phyloP scores from a whole-genome alignment of 2,888 invertebrate genomes.

The Acleris sparsana region DNA sequence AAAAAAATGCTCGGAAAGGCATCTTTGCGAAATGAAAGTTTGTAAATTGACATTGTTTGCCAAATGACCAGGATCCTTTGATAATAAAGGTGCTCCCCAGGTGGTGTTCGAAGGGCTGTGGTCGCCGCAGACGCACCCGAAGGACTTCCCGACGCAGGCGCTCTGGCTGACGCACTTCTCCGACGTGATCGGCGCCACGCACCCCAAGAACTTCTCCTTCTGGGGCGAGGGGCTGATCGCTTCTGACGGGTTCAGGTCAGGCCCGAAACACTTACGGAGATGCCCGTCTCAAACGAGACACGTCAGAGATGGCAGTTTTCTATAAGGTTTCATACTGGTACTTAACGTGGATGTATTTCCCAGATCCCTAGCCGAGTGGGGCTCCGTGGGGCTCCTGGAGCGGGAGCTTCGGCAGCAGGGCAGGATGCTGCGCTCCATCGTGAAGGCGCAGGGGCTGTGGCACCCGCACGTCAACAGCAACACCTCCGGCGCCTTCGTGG shows the following conservation, averaged over 20 bases:
- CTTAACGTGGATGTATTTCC: no score
- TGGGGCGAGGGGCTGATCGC: constrained; percentile 96
- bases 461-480: constrained; percentile 94
- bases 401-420: constrained; percentile 94
- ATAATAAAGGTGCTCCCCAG: constrained; percentile 61
- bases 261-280: background rate
- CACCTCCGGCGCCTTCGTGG: constrained; percentile 91
- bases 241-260: constrained; percentile 92
- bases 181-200: constrained; percentile 97
- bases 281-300: no score
- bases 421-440: constrained; percentile 89
- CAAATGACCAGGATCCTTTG: background rate
- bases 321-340: no score
- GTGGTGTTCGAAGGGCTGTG: constrained; percentile 96
- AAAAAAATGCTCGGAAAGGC: no score
- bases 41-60: no score
- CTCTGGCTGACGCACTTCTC: constrained; percentile 98
- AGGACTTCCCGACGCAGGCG: constrained; percentile 93
- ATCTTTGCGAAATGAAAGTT: no score
- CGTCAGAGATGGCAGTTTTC: background rate
- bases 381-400: constrained; percentile 94
- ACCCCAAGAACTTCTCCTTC: constrained; percentile 93
- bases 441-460: constrained; percentile 95
- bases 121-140: constrained; percentile 98
- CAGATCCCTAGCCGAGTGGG: constrained; percentile 91